Base-by-base conservation (phyloP, 2,797 vertebrate genomes). In the Sebastes minor region DNA sequence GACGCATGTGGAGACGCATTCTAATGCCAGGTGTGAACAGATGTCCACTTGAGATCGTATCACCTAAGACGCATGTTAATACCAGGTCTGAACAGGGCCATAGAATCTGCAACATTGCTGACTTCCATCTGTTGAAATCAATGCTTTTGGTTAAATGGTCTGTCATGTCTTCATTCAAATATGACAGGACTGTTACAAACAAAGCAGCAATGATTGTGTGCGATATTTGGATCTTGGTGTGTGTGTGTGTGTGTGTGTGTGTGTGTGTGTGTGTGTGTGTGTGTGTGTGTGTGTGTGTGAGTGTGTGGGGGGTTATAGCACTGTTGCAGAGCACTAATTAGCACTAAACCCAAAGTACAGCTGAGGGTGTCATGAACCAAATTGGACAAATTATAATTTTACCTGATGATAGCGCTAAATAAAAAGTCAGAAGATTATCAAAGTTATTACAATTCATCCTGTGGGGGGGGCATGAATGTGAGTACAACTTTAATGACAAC, bases 151-250 rank as follows among this genome's bases (percentile, higher is more conserved):
- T 16, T 32, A 5, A 8, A 27, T 32, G 18, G 23, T 65, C 67
- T 13, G 18, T 42, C 25, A 5, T 42, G 23, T 42, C 18, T 76
- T 23, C 12, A 61, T 33, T 64, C 6, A 49, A 53, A 57, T 23
- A 2, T 22, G 42, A 27, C 22, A 56, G 18, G 3, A 49, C 35
- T 33, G 49, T 46, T 56, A n/a, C 27, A 46, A 66, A 62, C 13
- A 46, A 22, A 71, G 14, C 46, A 68, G 27, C 9, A 57, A 11
- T 33, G 46, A 10, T 52, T 64, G 23, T 27, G 30, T 0, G 2
- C 20, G 0, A 52, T 52, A 52, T 52, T n/a, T 52, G 20, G 49
- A 0, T 0, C 18, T 0, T n/a, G 18, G 49, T 46, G 42, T 46
- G 42, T 46, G 42, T 46, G 14, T 16, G 13, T 42, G 38, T 42